A percentile compares a stretch with the other conserved stretches of the same genome.
phyloP scores from a whole-genome alignment of 1,140 invertebrate genomes.

The Mactra quadrangularis region DNA sequence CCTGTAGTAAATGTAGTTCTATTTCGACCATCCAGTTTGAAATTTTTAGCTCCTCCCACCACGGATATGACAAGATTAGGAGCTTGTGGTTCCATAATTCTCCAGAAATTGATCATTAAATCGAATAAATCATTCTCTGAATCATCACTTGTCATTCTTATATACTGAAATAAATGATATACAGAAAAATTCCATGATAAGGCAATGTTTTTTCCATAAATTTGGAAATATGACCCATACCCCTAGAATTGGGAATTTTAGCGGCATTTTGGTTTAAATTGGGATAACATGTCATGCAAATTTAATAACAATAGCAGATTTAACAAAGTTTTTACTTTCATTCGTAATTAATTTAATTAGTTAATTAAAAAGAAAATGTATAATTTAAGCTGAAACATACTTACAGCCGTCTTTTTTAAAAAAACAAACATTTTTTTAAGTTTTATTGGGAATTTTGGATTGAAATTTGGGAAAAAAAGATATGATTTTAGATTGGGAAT shows the following conservation, averaged over 20 bases:
- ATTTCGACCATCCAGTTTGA: slow-evolving; percentile 82
- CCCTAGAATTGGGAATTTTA: too few relatives aligned
- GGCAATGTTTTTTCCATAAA: too few relatives aligned
- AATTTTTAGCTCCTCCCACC: slow-evolving; percentile 84
- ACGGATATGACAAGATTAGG: slow-evolving; percentile 84
- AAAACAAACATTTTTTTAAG: background rate
- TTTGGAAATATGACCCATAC: too few relatives aligned
- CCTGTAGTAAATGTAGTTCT: slow-evolving; percentile 83
- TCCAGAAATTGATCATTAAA: slow-evolving; percentile 94
- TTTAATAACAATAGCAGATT: too few relatives aligned
- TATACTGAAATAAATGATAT: slow-evolving; percentile 88
- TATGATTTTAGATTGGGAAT: too few relatives aligned
- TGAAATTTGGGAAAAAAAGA: background rate
- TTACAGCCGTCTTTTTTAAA: background rate
- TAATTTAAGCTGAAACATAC: background rate
- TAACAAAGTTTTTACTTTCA: too few relatives aligned
- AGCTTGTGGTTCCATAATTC: slow-evolving; percentile 80
- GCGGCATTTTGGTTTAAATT: too few relatives aligned
- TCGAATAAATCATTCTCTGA: slow-evolving; percentile 95
- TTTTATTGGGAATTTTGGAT: too few relatives aligned
- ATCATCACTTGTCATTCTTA: slow-evolving; percentile 95
- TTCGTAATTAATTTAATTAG: too few relatives aligned
- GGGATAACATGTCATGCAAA: too few relatives aligned
- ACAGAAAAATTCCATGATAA: too few relatives aligned
- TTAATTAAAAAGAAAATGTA: too few relatives aligned